These are phyloP conservation scores for Mellilla xanthometata DNA, from an alignment of 2,888 invertebrate species.

Conservation along the genomic window DNA sequence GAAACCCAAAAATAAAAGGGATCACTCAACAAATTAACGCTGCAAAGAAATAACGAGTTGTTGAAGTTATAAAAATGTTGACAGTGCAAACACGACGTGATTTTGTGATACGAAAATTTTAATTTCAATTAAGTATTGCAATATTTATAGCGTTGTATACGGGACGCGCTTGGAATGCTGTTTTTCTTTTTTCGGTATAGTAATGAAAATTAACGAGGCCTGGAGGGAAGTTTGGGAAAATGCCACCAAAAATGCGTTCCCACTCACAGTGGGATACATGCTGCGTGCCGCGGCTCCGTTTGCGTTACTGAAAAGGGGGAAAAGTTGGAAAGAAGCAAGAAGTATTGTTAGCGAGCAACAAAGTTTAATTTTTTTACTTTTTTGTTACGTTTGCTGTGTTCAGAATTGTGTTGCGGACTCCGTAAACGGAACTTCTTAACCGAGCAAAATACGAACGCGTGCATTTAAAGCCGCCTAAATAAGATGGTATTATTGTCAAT, in stretches of 20 bases:
- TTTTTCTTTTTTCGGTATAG: constrained; percentile 45
- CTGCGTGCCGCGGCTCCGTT: neutral
- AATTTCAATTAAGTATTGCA: constrained; percentile 54
- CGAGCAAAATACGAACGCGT: too few relatives aligned
- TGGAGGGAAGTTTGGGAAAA: constrained; percentile 46
- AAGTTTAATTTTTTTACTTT: too few relatives aligned
- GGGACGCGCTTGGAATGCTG: constrained; percentile 21
- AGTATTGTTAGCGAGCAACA: too few relatives aligned
- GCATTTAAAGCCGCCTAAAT: too few relatives aligned
- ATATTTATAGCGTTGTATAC: constrained; percentile 40
- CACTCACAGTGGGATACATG: constrained; percentile 11
- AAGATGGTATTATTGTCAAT: too few relatives aligned
- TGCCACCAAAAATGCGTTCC: constrained; percentile 41
- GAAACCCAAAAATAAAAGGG: constrained; percentile 14
- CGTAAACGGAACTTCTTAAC: too few relatives aligned
- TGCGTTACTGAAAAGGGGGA: neutral
- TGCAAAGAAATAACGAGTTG: constrained; percentile 24
- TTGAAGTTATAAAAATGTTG: constrained; percentile 26
- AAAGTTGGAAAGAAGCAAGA: neutral
- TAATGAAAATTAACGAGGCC: constrained; percentile 58
- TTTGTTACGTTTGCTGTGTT: too few relatives aligned
- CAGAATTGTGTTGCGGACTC: too few relatives aligned
- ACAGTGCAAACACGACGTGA: constrained; percentile 27
- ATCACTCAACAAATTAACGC: constrained; percentile 29
- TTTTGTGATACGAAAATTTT: constrained; percentile 34